Evolutionary conservation across 2,113 vertebrate genomes (phyloP), one percentile per base, ranked within the genome.

Genomic region (Indicator maculatus): DNA sequence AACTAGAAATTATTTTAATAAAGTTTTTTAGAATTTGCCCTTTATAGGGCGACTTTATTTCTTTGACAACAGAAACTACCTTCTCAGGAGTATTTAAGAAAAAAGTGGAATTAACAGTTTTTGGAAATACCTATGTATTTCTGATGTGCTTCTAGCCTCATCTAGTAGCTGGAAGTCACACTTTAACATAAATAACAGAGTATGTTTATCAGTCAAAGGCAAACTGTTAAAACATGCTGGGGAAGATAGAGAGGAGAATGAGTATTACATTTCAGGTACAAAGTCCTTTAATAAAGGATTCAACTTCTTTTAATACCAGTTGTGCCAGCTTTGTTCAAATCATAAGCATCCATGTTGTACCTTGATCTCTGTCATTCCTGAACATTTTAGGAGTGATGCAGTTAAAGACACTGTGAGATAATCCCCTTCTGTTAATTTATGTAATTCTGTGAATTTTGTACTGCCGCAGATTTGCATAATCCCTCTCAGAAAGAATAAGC

Each of bases 1-100:
- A 93, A 91, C 88, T 74, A 38, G n/a, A 67, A 83, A 74, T 28
- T 95, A 77, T 89, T 96, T 93, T 95, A 94, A 90, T 89, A 89
- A 91, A 83, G 31, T 50, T 91, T 95, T 92, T 74, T 27, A 2
- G 82, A 59, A 47, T 39, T 63, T 91, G 60, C 77, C 69, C 41
- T 65, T 73, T 76, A n/a, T 70, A 85, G 87, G 82, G 78, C 78
- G 89, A 75, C 39, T 93, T 58, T 87, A 4, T 74, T 89, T 74
- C 81, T 93, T 31, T 27, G 39, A 77, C 36, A 85, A 23, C 26
- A 83, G 63, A 65, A 87, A 44, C 41, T 66, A 59, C 21, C 36
- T 89, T 94, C 91, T 94, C 86, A 91, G 91, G 93, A 88, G 9
- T 85, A 87, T 69, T 61, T 55, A 72, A 61, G 16, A 90, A 18